Percentiles rank a stretch among this genome's conserved stretches.
These are phyloP conservation scores for Lysandra coridon DNA, from an alignment of 2,888 invertebrate genomes.

Conservation along the genomic window DNA sequence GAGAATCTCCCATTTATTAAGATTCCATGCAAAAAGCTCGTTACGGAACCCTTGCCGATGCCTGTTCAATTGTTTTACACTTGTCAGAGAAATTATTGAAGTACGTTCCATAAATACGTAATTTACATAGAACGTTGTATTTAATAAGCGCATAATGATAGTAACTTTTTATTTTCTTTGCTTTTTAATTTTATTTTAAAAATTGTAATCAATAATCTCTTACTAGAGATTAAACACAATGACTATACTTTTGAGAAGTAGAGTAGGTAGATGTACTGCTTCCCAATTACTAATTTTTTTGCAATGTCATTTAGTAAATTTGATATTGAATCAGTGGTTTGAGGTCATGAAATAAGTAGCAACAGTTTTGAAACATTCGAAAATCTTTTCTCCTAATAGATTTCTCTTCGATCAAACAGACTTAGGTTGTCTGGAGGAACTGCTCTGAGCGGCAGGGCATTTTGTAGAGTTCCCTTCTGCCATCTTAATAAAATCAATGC, in stretches of 20 bases:
- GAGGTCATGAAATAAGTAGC: not conserved
- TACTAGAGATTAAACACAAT: not conserved
- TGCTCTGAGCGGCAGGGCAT: no score
- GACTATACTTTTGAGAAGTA: not conserved
- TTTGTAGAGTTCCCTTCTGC: no score
- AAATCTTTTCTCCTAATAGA: constrained; percentile 4
- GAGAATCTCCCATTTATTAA: constrained; percentile 24
- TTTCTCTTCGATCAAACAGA: not conserved
- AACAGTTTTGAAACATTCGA: not conserved
- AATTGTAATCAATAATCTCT: not conserved
- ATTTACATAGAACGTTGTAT: not conserved
- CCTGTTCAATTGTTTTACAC: not conserved
- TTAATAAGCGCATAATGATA: not conserved
- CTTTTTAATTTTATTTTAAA: not conserved
- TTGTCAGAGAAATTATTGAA: not conserved
- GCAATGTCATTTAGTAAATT: not conserved
- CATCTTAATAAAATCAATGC: no score
- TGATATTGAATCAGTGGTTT: not conserved
- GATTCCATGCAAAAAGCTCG: constrained; percentile 4
- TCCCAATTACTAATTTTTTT: not conserved
- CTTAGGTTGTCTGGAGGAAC: no score
- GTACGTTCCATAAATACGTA: not conserved
- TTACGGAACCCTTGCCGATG: constrained; percentile 20
- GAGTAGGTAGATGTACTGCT: constrained; percentile 2
- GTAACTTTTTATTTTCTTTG: not conserved